A percentile compares a stretch with the other conserved stretches of the same genome.
Evolutionary conservation across 1,140 invertebrate genomes (phyloP).

Genomic region (Pemphigus obesinymphae): DNA sequence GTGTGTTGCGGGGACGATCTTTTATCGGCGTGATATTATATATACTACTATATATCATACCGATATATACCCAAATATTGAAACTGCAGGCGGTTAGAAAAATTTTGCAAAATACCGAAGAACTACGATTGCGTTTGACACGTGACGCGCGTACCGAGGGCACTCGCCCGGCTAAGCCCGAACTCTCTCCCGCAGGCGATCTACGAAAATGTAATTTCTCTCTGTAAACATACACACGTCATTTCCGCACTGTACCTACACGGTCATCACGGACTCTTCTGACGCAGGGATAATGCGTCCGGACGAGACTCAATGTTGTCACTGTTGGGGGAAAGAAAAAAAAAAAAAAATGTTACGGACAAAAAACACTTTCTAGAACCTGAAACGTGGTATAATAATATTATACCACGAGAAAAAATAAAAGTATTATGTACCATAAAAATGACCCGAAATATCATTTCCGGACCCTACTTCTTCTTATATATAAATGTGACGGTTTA

Average conservation of each 20-base stretch:
- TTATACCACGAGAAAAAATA: too few relatives aligned
- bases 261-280: not conserved
- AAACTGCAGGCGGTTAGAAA: too few relatives aligned
- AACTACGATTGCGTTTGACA: not conserved
- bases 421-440: not conserved
- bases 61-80: too few relatives aligned
- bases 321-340: not conserved
- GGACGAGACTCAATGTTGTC: not conserved
- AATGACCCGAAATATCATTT: not conserved
- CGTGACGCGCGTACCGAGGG: too few relatives aligned
- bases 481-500: too few relatives aligned
- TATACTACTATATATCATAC: too few relatives aligned
- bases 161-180: too few relatives aligned
- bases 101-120: too few relatives aligned
- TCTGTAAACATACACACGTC: not conserved
- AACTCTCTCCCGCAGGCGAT: not conserved
- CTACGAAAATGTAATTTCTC: not conserved
- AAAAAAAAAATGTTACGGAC: not conserved
- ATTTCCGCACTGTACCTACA: not conserved
- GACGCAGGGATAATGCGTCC: not conserved
- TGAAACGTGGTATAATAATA: not conserved
- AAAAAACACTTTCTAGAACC: not conserved
- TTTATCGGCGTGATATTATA: too few relatives aligned
- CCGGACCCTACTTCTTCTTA: too few relatives aligned
- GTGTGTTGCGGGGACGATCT: too few relatives aligned